A percentile compares a stretch with the other conserved stretches of the same genome.
These are phyloP conservation scores for Neogale vison DNA, from an alignment of 2,113 vertebrate genomes.

Conservation along the genomic window DNA sequence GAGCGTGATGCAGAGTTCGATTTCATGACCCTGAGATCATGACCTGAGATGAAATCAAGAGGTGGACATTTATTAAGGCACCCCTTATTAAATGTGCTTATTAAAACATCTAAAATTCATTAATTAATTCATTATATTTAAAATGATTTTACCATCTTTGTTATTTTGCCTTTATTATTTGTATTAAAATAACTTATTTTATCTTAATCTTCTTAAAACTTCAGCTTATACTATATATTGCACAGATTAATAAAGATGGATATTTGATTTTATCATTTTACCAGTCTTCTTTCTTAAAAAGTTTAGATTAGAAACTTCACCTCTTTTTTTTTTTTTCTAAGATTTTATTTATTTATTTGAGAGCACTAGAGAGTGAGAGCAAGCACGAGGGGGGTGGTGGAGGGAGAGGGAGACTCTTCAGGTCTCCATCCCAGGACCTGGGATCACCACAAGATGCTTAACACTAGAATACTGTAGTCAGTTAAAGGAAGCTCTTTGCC, in stretches of 20 bases:
- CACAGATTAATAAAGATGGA: background rate
- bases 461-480: background rate
- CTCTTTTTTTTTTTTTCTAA: background rate
- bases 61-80: background rate
- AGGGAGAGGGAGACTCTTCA: background rate
- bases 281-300: background rate
- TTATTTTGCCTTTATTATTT: background rate
- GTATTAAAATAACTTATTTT: background rate
- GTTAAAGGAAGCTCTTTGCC: background rate
- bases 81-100: background rate
- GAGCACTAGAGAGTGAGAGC: background rate
- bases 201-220: background rate
- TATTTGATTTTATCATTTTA: background rate
- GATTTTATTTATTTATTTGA: background rate
- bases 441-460: background rate
- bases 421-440: background rate
- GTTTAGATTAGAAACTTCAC: background rate
- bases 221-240: background rate
- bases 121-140: background rate
- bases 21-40: background rate
- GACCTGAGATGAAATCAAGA: background rate
- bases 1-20: background rate
- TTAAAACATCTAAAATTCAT: background rate
- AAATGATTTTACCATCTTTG: background rate
- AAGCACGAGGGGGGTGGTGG: background rate